Percentiles rank a stretch among this genome's conserved stretches.
Conservation (phyloP, 2,797 vertebrate species). For the Apogon hyalosoma region DNA sequence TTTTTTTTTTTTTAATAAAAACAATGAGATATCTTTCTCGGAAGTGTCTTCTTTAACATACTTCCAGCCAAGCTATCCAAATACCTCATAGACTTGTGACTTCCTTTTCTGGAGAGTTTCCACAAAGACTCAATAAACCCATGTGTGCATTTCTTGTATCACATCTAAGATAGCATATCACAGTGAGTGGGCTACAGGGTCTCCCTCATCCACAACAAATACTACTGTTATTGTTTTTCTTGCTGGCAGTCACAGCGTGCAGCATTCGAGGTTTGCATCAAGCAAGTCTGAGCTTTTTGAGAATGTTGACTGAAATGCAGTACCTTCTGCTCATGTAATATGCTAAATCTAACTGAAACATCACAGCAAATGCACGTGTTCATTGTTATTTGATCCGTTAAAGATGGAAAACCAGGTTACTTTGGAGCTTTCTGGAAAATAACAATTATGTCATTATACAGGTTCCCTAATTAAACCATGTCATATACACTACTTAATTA, state of each 20-base stretch:
- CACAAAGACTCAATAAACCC: conserved; percentile 58
- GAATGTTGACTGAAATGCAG: conserved; percentile 51
- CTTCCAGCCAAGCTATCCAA: conserved; percentile 44
- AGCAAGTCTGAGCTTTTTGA: conserved; percentile 61
- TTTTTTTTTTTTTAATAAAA: conserved; percentile 50
- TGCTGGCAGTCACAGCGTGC: conserved; percentile 52
- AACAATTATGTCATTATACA: background rate
- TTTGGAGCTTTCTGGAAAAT: conserved; percentile 6
- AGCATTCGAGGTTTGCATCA: conserved; percentile 64
- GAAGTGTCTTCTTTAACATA: conserved; percentile 10
- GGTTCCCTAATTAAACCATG: conserved; percentile 36
- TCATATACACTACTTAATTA: conserved; percentile 6
- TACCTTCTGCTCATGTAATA: conserved; percentile 43
- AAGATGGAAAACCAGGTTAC: conserved; percentile 45
- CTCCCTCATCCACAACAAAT: conserved; percentile 63
- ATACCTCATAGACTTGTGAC: conserved; percentile 27
- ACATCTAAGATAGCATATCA: conserved; percentile 70
- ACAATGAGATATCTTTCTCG: conserved; percentile 50
- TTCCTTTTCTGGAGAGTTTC: conserved; percentile 53
- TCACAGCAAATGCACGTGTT: conserved; percentile 52
- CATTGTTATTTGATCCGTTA: conserved; percentile 60
- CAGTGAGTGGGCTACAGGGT: conserved; percentile 63
- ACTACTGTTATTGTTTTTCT: conserved; percentile 59
- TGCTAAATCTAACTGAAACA: conserved; percentile 51
- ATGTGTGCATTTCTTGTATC: conserved; percentile 49